A percentile compares a stretch with the other conserved stretches of the same genome.
Evolutionary conservation across 1,140 invertebrate genomes (phyloP).

Genomic region (Mycetomoellerius zeteki): DNA sequence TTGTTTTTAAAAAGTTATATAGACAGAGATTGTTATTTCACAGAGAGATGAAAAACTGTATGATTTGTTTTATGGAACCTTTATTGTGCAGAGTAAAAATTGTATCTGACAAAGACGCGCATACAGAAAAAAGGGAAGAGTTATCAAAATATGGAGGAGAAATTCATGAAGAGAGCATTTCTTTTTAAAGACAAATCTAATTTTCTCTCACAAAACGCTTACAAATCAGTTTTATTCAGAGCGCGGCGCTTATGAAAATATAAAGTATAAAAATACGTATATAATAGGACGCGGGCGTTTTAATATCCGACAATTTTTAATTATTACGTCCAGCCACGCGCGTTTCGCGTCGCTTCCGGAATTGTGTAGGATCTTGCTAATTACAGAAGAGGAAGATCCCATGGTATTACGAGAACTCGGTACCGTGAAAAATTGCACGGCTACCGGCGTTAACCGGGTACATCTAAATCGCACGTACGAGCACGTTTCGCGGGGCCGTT

Average conservation of each 20-base stretch:
- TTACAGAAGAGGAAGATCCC: constrained; percentile 29
- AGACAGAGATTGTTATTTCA: constrained; percentile 20
- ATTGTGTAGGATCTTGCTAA: constrained; percentile 25
- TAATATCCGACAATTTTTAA: constrained; percentile 57
- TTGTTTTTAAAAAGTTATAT: constrained; percentile 31
- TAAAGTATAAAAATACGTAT: constrained; percentile 21
- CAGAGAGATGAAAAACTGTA: constrained; percentile 6
- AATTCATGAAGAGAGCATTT: not conserved
- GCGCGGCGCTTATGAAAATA: constrained; percentile 14
- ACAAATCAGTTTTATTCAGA: constrained; percentile 29
- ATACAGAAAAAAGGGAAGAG: not conserved
- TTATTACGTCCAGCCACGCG: constrained; percentile 37
- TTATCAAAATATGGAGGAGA: not conserved
- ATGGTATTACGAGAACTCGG: constrained; percentile 18
- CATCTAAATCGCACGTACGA: constrained; percentile 31
- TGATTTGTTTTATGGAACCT: constrained; percentile 18
- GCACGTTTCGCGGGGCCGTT: constrained; percentile 23
- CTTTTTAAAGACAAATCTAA: constrained; percentile 36
- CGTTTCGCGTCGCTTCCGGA: constrained; percentile 23
- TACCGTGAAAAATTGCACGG: constrained; percentile 21
- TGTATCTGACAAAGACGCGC: not conserved
- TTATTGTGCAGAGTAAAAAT: constrained; percentile 10
- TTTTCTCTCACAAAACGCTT: constrained; percentile 10
- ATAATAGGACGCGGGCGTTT: constrained; percentile 29
- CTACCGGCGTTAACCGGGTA: not conserved